Percentiles rank a stretch among this genome's conserved stretches.
phyloP scores from a whole-genome alignment of 1,140 invertebrate genomes.

The Anadara kagoshimensis region DNA sequence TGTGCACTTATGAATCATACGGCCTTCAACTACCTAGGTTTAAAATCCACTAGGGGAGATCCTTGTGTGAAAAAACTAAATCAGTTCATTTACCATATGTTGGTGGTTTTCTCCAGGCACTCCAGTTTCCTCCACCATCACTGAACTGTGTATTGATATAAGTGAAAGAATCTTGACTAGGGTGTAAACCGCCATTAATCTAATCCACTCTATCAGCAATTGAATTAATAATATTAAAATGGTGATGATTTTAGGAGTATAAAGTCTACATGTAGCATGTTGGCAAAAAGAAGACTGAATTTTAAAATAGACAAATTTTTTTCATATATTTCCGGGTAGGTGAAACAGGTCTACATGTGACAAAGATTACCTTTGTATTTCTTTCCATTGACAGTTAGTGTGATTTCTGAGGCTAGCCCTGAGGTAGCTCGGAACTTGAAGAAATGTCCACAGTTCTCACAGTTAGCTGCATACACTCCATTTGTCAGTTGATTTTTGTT shows the following conservation, averaged over 20 bases:
- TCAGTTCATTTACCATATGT: no score
- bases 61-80: no score
- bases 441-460: constrained; percentile 62
- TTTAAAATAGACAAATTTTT: not conserved
- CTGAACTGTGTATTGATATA: no score
- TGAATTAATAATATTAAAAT: not conserved
- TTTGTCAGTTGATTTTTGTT: not conserved
- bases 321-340: not conserved
- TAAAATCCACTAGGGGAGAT: no score
- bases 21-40: no score
- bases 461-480: constrained; percentile 59
- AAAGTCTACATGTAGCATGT: not conserved
- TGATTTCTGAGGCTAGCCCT: constrained; percentile 44
- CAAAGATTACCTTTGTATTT: constrained; percentile 49
- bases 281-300: not conserved
- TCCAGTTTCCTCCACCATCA: no score
- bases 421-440: constrained; percentile 58
- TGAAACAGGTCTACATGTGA: not conserved
- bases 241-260: not conserved
- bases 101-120: no score
- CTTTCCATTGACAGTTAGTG: constrained; percentile 56
- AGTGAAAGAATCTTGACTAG: no score
- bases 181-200: no score
- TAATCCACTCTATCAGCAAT: not conserved
- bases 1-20: no score